These are phyloP conservation scores for Lophotriccus pileatus DNA, from an alignment of 2,797 vertebrate species.

Conservation along the genomic window DNA sequence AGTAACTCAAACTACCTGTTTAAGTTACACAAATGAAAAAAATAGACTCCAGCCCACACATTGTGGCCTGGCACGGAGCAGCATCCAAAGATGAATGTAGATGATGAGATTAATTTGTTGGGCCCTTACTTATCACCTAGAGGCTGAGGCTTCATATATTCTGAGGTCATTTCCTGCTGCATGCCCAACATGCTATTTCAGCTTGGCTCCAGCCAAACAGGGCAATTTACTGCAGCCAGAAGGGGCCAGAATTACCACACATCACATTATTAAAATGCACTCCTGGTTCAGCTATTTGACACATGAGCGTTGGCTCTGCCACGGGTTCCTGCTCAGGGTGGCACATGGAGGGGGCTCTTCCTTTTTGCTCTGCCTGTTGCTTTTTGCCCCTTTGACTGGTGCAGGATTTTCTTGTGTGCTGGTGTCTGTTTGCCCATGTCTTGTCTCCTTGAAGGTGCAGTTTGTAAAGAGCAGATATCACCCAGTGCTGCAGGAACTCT, in stretches of 20 bases:
- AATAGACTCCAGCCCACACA: slow-evolving; percentile 72
- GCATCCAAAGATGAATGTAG: slow-evolving; percentile 44
- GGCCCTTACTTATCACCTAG: slow-evolving; percentile 64
- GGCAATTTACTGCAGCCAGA: slow-evolving; percentile 75
- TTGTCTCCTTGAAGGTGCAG: not conserved
- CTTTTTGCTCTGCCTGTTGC: not conserved
- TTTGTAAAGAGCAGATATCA: not conserved
- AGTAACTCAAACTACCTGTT: slow-evolving; percentile 70
- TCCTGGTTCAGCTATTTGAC: not conserved
- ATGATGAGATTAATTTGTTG: slow-evolving; percentile 69
- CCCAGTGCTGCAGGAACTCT: not conserved
- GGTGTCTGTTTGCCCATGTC: not conserved
- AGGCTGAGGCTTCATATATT: slow-evolving; percentile 43
- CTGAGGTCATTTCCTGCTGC: slow-evolving; percentile 83
- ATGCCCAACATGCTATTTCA: slow-evolving; percentile 77
- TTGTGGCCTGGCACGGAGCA: slow-evolving; percentile 65
- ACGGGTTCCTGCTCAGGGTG: not conserved
- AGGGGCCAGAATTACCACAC: slow-evolving; percentile 73
- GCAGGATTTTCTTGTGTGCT: not conserved
- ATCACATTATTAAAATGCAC: slow-evolving; percentile 48
- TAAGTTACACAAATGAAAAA: slow-evolving; percentile 71
- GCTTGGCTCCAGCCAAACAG: slow-evolving; percentile 74
- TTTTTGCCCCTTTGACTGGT: not conserved
- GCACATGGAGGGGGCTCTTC: not conserved
- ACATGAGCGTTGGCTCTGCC: not conserved